Evolutionary conservation across 2,113 vertebrate genomes (phyloP), one percentile per base, ranked within the genome.

Genomic region (Phodopus roborovskii): DNA sequence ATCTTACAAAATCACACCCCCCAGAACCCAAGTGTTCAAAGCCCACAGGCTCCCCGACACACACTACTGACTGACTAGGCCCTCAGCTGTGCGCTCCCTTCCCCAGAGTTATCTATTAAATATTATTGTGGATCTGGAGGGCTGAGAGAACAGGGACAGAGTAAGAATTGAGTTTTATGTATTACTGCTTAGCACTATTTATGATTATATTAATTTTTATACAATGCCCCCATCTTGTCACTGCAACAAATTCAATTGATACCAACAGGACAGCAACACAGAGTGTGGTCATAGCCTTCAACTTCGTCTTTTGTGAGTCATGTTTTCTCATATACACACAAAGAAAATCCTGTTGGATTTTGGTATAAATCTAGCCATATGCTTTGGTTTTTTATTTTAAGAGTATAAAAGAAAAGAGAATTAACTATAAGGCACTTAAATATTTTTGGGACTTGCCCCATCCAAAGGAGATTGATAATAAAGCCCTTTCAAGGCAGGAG

Each of bases 191-290:
- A 84, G 53, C 17, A 91, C 94, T 92, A 84, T 92, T 93, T 96
- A 93, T 45, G 58, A 82, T 84, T 83, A 74, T 94, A 92, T 94
- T 93, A 96, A 95, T 92, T 92, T 92, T 92, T 62, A 71, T 81
- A 68, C 60, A 92, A 71, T 60, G 74, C 81, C 58, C 90, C 77
- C 62, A 26, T 93, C 81, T 82, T 88, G 92, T 95, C 91, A 56
- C 22, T 83, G 68, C n/a, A 87, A 77, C 86, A 78, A 78, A 75
- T 88, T 5, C 60, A 95, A 83, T 9, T 95, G 70, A 94, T 58
- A 94, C 82, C 30, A 64, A 91, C 74, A 94, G 90, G 96, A 96
- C 28, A 96, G 33, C 5, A 3, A 66, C 74, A 91, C 5, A 0
- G 24, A 36, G 9, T 8, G 17, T 0, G 45, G 15, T 60, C 3